Evolutionary conservation across 2,797 vertebrate species (phyloP).

Genomic region (Rhynchotus rufescens): DNA sequence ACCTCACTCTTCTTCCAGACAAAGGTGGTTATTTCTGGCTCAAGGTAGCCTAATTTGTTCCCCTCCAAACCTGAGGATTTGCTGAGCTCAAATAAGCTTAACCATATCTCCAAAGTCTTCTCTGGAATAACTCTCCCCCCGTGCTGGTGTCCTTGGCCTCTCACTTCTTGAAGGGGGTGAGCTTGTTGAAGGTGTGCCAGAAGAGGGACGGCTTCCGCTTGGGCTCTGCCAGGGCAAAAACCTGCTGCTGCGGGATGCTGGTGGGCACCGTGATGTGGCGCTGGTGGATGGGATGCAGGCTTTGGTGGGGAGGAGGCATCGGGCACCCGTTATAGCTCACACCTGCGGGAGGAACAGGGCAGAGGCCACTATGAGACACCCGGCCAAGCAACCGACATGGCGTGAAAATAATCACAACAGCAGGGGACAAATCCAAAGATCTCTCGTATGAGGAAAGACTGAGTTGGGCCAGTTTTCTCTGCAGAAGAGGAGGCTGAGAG

Average conservation of each 20-base stretch:
- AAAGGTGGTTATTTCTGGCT: neutral
- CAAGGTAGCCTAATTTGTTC: neutral
- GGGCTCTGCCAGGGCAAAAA: conserved; percentile 94
- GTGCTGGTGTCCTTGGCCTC: neutral
- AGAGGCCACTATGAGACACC: neutral
- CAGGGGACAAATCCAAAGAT: neutral
- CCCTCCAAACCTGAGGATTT: neutral
- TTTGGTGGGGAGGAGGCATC: conserved; percentile 86
- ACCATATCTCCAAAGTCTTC: neutral
- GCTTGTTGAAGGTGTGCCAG: conserved; percentile 91
- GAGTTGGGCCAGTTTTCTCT: too few relatives aligned
- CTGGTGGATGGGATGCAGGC: conserved; percentile 92
- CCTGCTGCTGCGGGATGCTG: conserved; percentile 95
- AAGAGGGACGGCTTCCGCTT: conserved; percentile 92
- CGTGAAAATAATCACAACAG: neutral
- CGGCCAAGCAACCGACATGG: neutral
- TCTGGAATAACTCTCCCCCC: neutral
- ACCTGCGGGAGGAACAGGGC: conserved; percentile 69
- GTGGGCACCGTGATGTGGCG: conserved; percentile 95
- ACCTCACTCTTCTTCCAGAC: neutral
- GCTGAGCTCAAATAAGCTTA: neutral
- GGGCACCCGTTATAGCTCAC: conserved; percentile 85
- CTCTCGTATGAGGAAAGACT: too few relatives aligned
- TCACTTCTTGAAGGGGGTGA: conserved; percentile 93
- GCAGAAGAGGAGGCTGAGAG: too few relatives aligned